Percentiles rank a stretch among this genome's conserved stretches.
These are phyloP conservation scores for Sarcophilus harrisii DNA, from an alignment of 2,797 vertebrate genomes.

Conservation along the genomic window DNA sequence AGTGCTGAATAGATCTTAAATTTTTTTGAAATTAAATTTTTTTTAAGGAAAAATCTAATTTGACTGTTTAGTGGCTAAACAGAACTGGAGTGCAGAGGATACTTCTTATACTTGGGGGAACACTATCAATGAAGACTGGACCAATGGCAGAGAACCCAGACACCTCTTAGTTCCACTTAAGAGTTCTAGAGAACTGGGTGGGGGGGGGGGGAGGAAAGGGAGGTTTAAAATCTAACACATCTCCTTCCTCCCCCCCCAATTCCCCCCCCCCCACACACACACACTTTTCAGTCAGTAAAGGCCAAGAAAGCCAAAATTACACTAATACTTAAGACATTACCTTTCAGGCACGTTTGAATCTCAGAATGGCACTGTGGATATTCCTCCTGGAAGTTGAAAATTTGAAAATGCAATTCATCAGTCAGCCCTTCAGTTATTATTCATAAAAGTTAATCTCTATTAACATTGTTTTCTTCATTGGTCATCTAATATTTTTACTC, in stretches of 20 bases:
- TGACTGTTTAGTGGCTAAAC: background rate
- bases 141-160: background rate
- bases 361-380: background rate
- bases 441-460: slow-evolving; percentile 12
- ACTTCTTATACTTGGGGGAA: background rate
- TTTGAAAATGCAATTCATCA: slow-evolving; percentile 42
- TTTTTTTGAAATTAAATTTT: background rate
- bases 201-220: background rate
- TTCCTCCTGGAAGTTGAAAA: slow-evolving; percentile 20
- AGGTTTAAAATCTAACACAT: background rate
- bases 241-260: no score
- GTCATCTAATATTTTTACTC: slow-evolving; percentile 12
- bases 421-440: slow-evolving; percentile 30
- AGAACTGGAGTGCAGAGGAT: background rate
- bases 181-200: background rate
- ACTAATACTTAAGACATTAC: background rate
- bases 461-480: background rate
- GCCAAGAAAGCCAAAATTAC: background rate
- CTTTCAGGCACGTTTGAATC: slow-evolving; percentile 42
- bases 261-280: no score
- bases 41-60: background rate
- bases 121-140: background rate
- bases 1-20: background rate
- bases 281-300: background rate
- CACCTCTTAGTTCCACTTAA: background rate